phyloP scores from a whole-genome alignment of 1,140 invertebrate genomes.

The Drosophila jambulina region DNA sequence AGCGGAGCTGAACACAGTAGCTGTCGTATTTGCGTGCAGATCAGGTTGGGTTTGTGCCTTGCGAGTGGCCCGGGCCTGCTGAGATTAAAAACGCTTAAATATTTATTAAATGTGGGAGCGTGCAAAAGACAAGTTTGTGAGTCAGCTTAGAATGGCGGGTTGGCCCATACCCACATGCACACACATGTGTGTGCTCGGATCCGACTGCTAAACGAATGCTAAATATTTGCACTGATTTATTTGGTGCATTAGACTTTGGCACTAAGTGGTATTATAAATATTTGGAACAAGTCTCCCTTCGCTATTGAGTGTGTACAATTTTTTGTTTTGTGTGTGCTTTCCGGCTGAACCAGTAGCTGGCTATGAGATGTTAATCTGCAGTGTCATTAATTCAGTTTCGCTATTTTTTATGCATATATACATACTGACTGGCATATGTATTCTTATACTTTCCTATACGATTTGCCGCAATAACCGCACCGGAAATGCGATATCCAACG shows the following conservation, averaged over 20 bases:
- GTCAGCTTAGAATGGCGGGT: constrained; percentile 57
- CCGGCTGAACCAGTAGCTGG: constrained; percentile 51
- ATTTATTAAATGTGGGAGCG: constrained; percentile 83
- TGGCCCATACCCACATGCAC: not conserved
- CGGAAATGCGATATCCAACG: constrained; percentile 72
- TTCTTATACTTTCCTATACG: constrained; percentile 23
- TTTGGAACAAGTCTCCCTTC: constrained; percentile 49
- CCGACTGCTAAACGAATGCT: constrained; percentile 74
- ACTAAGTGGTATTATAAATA: constrained; percentile 77
- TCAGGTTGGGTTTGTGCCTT: constrained; percentile 25
- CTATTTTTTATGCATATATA: constrained; percentile 13
- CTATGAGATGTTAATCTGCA: constrained; percentile 51
- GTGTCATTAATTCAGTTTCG: constrained; percentile 52
- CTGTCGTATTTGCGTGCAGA: constrained; percentile 38
- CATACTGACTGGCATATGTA: not conserved
- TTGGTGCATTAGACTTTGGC: constrained; percentile 70
- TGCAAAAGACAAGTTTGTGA: constrained; percentile 78
- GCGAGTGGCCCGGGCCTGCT: constrained; percentile 43
- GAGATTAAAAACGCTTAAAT: constrained; percentile 78
- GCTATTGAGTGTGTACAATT: constrained; percentile 31
- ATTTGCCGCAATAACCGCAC: constrained; percentile 71
- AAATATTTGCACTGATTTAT: constrained; percentile 81
- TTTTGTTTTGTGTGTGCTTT: constrained; percentile 42
- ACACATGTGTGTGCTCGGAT: not conserved
- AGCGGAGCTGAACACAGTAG: constrained; percentile 72